Percentiles rank a stretch among this genome's conserved stretches.
Conservation (phyloP, 2,797 vertebrate genomes). For the Tenualosa ilisha region DNA sequence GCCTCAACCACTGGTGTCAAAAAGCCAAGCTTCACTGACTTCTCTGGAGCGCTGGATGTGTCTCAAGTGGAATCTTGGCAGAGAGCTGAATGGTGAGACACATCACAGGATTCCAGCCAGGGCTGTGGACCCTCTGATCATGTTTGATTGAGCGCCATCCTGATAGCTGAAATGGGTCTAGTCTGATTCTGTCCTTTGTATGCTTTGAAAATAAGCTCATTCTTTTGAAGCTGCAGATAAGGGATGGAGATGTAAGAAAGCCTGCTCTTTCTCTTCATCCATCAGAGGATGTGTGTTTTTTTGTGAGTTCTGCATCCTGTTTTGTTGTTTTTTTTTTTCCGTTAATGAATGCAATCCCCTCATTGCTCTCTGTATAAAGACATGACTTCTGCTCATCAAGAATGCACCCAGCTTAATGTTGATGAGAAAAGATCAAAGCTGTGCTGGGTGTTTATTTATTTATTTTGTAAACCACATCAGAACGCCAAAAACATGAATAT, state of each 20-base stretch:
- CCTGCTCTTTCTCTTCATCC: too few relatives aligned
- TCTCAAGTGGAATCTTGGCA: background rate
- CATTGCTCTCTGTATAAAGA: background rate
- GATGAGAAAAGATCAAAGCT: slow-evolving; percentile 38
- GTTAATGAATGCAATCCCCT: slow-evolving; percentile 7
- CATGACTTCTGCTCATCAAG: slow-evolving; percentile 16
- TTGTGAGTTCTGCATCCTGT: background rate
- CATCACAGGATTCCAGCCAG: background rate
- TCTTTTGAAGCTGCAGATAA: background rate
- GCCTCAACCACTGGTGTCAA: slow-evolving; percentile 11
- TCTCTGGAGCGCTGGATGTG: background rate
- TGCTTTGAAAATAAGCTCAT: background rate
- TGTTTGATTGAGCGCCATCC: background rate
- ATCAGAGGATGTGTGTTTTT: background rate
- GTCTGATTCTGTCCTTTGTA: background rate
- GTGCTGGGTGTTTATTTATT: slow-evolving; percentile 33
- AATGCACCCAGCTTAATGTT: slow-evolving; percentile 28
- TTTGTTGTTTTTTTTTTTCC: background rate
- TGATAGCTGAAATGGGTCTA: background rate
- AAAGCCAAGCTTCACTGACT: background rate
- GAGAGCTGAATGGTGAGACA: background rate
- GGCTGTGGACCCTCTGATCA: background rate
- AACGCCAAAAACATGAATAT: slow-evolving; percentile 45
- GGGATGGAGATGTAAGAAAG: background rate
- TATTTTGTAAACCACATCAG: slow-evolving; percentile 35